Conservation (phyloP, 2,797 vertebrate species). For the Scomberomorus guttatus region DNA sequence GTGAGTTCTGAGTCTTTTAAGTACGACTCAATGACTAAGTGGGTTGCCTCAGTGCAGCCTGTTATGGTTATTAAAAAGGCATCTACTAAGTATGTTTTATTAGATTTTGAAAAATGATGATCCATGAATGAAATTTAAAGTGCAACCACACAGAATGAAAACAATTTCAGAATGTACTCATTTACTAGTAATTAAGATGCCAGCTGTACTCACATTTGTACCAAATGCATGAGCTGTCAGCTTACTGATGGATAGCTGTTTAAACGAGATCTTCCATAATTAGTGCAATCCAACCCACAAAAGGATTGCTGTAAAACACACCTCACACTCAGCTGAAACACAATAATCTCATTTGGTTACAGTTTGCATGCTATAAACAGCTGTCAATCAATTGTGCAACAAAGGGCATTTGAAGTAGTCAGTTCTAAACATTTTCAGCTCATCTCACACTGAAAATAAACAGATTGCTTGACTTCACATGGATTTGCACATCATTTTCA, state of each 20-base stretch:
- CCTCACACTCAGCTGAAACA: slow-evolving; percentile 61
- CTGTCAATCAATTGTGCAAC: slow-evolving; percentile 57
- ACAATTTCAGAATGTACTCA: slow-evolving; percentile 49
- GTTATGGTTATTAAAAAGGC: slow-evolving; percentile 50
- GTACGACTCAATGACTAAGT: neutral
- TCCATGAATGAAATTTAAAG: slow-evolving; percentile 56
- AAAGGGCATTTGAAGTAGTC: slow-evolving; percentile 48
- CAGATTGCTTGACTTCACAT: slow-evolving; percentile 35
- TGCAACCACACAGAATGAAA: slow-evolving; percentile 45
- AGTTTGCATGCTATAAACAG: slow-evolving; percentile 66
- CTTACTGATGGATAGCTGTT: slow-evolving; percentile 67
- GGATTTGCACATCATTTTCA: slow-evolving; percentile 38
- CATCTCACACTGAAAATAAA: slow-evolving; percentile 60
- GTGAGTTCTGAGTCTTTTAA: slow-evolving; percentile 46
- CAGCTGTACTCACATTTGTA: slow-evolving; percentile 36
- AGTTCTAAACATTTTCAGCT: slow-evolving; percentile 62
- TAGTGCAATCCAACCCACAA: slow-evolving; percentile 54
- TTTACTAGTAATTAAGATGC: slow-evolving; percentile 61
- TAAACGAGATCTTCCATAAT: slow-evolving; percentile 65
- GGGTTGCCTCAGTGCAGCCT: slow-evolving; percentile 18
- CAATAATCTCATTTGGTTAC: slow-evolving; percentile 62
- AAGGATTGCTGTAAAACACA: slow-evolving; percentile 52
- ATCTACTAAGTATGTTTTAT: slow-evolving; percentile 57
- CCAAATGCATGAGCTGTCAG: slow-evolving; percentile 56
- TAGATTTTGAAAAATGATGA: slow-evolving; percentile 43